These are phyloP conservation scores for Galaxea fascicularis DNA, from an alignment of 92 coral and sea anemone species.

Conservation along the genomic window DNA sequence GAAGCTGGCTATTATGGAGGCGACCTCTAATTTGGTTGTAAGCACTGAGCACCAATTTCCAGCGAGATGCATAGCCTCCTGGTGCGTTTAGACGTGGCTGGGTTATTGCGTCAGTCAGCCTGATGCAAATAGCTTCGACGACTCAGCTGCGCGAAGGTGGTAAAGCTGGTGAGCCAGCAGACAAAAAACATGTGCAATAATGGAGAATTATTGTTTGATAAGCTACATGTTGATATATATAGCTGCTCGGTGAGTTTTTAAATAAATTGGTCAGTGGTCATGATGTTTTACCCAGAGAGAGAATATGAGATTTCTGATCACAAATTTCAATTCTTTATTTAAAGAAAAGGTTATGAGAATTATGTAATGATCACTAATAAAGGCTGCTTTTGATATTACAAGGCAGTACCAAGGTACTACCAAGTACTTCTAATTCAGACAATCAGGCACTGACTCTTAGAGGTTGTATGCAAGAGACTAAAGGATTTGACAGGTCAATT, in stretches of 20 bases:
- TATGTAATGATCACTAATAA: too few species aligned
- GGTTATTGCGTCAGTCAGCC: conserved; percentile 28
- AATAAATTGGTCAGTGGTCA: neutral
- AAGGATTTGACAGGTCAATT: conserved; percentile 7
- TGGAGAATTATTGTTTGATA: too few species aligned
- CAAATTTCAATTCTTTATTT: too few species aligned
- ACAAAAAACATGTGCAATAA: conserved; percentile 53
- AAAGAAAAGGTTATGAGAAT: too few species aligned
- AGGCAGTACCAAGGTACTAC: too few species aligned
- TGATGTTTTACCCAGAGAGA: too few species aligned
- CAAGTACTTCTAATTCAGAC: too few species aligned
- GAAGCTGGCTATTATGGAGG: conserved; percentile 30
- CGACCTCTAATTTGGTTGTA: conserved; percentile 42
- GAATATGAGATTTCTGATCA: too few species aligned
- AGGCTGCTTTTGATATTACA: too few species aligned
- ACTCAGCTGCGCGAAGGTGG: conserved; percentile 50
- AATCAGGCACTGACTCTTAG: too few species aligned
- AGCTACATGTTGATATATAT: neutral
- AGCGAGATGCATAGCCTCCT: conserved; percentile 21
- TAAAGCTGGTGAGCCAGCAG: conserved; percentile 45
- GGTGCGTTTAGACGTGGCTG: conserved; percentile 12
- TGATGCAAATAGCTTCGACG: conserved; percentile 47
- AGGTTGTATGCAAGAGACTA: too few species aligned
- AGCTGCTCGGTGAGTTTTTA: neutral
- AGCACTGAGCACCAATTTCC: conserved; percentile 52